Base-by-base conservation (phyloP, 2,113 vertebrate species). In the Labrus mixtus region DNA sequence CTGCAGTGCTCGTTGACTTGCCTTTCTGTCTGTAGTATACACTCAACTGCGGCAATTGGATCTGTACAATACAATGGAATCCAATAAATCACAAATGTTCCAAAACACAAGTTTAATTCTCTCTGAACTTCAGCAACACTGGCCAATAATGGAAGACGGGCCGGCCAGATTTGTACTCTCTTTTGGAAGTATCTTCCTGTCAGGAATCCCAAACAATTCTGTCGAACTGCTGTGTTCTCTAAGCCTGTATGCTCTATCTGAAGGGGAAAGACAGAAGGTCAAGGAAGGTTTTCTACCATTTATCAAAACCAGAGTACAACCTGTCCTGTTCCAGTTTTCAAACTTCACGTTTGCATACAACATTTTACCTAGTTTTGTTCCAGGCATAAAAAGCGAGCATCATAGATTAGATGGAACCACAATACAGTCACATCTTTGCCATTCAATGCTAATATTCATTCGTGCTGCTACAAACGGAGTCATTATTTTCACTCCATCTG, bases 61-160 rank as follows among this genome's bases (percentile, higher is more conserved):
- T 53, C 69, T 51, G 33, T 19, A 6, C 53, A 59, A 51, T 4
- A 29, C 62, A 50, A 10, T 51, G 15, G 33, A 20, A 43, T 33
- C 22, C 36, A 54, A 46, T 54, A 20, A 39, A 75, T 51, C 25
- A 43, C 33, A 59, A 45, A 51, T 19, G 23, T 17, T 22, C 9
- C 19, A 45, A 55, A 62, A 45, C 22, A 17, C 11, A 60, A 6
- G 20, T 63, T 65, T 45, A 29, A 23, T 57, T 75, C 62, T 76
- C 4, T 33, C 3, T 48, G 16, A 48, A 41, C 39, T 41, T 41
- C 39, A 41, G 6, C 39, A 22, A 53, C 39, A 25, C 10, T 33
- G 23, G 23, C 55, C 46, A 48, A 16, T 57, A 39, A 57, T 25
- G 7, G 20, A 37, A 12, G 57, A 55, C 36, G 46, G 23, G 19